Conservation (phyloP, 2,113 vertebrate genomes). For the Terrapene triunguis region DNA sequence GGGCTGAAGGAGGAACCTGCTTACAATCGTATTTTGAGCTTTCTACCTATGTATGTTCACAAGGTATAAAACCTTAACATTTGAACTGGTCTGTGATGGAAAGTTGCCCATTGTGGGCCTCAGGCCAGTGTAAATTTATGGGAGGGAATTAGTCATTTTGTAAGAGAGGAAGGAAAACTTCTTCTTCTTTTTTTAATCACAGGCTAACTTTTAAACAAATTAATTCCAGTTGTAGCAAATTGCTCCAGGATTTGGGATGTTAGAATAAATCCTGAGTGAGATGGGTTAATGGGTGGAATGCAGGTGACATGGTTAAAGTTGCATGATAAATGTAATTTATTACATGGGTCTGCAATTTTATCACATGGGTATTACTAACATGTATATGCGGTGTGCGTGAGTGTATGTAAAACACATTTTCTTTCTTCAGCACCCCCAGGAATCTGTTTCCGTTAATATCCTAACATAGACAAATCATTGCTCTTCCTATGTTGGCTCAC, state of each 20-base stretch:
- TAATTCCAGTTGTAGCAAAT: background rate
- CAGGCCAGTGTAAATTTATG: background rate
- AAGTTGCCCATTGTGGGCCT: background rate
- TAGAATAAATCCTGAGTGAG: slow-evolving; percentile 42
- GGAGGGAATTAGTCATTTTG: background rate
- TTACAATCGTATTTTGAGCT: background rate
- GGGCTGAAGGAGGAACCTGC: background rate
- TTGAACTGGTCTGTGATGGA: background rate
- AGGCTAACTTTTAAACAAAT: background rate
- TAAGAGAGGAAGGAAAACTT: background rate
- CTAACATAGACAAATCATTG: slow-evolving; percentile 26
- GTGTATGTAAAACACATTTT: background rate
- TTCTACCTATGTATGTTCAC: background rate
- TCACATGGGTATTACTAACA: slow-evolving; percentile 16
- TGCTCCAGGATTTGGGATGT: slow-evolving; percentile 5
- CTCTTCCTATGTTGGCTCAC: background rate
- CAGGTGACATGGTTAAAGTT: slow-evolving; percentile 24
- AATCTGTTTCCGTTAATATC: slow-evolving; percentile 47
- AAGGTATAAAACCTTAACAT: background rate
- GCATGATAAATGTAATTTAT: slow-evolving; percentile 46
- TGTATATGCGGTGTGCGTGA: background rate
- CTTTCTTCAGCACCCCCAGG: background rate
- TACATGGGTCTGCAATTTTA: slow-evolving; percentile 21
- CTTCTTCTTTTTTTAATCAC: slow-evolving; percentile 31
- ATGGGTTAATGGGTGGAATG: slow-evolving; percentile 50